Evolutionary conservation across 2,797 vertebrate genomes (phyloP).

Genomic region (Cyclura pinguis): DNA sequence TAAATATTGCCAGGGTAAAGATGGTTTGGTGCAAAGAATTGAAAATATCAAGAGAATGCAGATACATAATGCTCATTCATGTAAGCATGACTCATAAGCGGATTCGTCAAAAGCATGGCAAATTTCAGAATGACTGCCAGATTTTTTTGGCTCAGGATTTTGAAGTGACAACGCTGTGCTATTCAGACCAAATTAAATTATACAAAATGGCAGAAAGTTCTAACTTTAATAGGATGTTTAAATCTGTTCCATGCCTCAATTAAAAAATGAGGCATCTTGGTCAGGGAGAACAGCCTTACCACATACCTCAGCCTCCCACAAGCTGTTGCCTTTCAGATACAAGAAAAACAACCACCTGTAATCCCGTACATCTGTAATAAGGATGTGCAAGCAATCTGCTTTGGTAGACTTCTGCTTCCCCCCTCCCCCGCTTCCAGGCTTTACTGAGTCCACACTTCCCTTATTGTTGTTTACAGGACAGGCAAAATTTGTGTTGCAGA

Average conservation of each 20-base stretch:
- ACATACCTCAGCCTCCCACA: neutral
- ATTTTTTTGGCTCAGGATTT: conserved; percentile 14
- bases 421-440: too few relatives aligned
- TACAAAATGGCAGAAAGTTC: neutral
- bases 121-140: conserved; percentile 20
- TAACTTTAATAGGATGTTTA: conserved; percentile 1
- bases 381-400: neutral
- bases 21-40: neutral
- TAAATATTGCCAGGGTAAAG: conserved; percentile 1
- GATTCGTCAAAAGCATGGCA: conserved; percentile 10
- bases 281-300: neutral
- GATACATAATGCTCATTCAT: conserved; percentile 2
- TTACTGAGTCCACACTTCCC: too few relatives aligned
- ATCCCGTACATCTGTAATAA: neutral
- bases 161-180: neutral
- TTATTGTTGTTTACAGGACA: too few relatives aligned
- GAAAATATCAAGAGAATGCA: conserved; percentile 20
- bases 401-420: neutral
- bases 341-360: neutral
- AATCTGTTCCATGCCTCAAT: neutral
- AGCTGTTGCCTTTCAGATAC: neutral
- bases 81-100: conserved; percentile 16
- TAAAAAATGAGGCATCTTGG: neutral
- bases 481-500: too few relatives aligned
- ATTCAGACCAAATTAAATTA: conserved; percentile 2